These are phyloP conservation scores for Odontocerum albicorne DNA, from an alignment of 2,888 invertebrate species.

Conservation along the genomic window DNA sequence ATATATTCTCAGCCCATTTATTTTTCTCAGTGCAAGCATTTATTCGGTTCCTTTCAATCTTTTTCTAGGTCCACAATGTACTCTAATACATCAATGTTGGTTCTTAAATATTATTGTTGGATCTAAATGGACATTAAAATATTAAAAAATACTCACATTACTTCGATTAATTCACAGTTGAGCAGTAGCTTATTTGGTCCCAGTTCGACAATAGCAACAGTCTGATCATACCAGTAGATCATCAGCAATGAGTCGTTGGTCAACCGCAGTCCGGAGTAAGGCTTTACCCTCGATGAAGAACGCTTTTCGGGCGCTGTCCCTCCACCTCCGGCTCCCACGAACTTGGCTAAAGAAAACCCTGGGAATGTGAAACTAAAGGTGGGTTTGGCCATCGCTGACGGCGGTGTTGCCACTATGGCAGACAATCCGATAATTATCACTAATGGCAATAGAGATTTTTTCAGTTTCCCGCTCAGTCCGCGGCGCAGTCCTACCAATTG, in stretches of 20 bases:
- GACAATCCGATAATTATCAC: conserved; percentile 50
- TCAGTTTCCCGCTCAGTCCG: neutral
- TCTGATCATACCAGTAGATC: conserved; percentile 81
- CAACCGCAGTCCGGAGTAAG: conserved; percentile 66
- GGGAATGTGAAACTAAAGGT: conserved; percentile 52
- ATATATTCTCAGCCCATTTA: too few species aligned
- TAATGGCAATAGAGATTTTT: conserved; percentile 41
- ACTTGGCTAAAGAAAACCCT: conserved; percentile 53
- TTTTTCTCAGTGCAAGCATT: too few species aligned
- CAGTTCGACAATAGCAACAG: conserved; percentile 80
- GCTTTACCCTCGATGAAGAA: conserved; percentile 54
- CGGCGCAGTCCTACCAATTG: neutral
- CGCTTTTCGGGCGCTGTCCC: conserved; percentile 40
- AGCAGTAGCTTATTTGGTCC: conserved; percentile 69
- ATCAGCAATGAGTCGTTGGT: conserved; percentile 68
- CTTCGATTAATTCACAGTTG: conserved; percentile 83
- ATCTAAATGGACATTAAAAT: too few species aligned
- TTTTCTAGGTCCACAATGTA: too few species aligned
- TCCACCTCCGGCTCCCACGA: conserved; percentile 50
- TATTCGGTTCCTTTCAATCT: too few species aligned
- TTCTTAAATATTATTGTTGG: too few species aligned
- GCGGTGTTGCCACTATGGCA: conserved; percentile 48
- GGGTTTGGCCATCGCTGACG: conserved; percentile 52
- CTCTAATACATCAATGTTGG: too few species aligned
- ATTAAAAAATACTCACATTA: conserved; percentile 65